A percentile compares a stretch with the other conserved stretches of the same genome.
These are phyloP conservation scores for Eristalis tenax DNA, from an alignment of 2,888 invertebrate species.

Conservation along the genomic window DNA sequence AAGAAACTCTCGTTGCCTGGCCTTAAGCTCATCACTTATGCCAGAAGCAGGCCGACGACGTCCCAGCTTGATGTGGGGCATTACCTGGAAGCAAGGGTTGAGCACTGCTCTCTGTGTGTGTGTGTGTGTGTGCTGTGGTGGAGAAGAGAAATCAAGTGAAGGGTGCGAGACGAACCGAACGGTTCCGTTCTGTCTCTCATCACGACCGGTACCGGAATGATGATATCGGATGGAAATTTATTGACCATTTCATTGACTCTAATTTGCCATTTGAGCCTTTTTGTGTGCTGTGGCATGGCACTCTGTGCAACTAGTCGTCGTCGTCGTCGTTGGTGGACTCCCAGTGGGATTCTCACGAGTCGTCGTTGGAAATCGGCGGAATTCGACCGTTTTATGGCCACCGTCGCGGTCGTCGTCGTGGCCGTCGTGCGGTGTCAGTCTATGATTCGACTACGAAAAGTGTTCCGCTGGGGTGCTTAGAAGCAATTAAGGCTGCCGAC, in stretches of 20 bases:
- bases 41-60: background rate
- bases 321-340: slow-evolving; percentile 8
- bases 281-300: slow-evolving; percentile 33
- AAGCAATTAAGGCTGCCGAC: slow-evolving; percentile 58
- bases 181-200: slow-evolving; percentile 47
- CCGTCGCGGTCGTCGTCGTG: slow-evolving; percentile 8
- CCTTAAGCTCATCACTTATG: slow-evolving; percentile 68
- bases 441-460: slow-evolving; percentile 50
- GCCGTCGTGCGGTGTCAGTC: slow-evolving; percentile 67
- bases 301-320: slow-evolving; percentile 21
- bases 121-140: slow-evolving; percentile 2
- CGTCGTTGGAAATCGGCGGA: slow-evolving; percentile 34
- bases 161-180: background rate
- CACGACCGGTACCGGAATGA: slow-evolving; percentile 66
- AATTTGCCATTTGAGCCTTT: slow-evolving; percentile 70
- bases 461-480: slow-evolving; percentile 48
- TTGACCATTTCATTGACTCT: slow-evolving; percentile 73
- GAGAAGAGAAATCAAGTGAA: slow-evolving; percentile 22
- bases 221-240: slow-evolving; percentile 72
- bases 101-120: background rate
- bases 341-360: slow-evolving; percentile 61
- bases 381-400: slow-evolving; percentile 64
- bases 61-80: background rate
- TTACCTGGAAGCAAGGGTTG: slow-evolving; percentile 32
- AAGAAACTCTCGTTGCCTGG: slow-evolving; percentile 57